phyloP scores from a whole-genome alignment of 2,888 invertebrate genomes.

The Mesochorus sp. region DNA sequence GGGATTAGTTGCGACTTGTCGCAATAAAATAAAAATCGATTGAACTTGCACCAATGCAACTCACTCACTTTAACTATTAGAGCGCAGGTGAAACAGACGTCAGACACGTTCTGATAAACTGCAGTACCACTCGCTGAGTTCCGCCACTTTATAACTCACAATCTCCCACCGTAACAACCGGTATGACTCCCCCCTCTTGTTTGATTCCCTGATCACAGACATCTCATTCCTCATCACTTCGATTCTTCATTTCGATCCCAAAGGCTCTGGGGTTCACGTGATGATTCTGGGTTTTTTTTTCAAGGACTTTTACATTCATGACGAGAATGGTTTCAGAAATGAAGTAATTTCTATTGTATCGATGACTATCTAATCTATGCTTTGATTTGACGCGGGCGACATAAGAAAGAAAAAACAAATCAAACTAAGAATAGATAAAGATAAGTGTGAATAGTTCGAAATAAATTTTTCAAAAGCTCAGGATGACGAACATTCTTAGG shows the following conservation, averaged over 20 bases:
- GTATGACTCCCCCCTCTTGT: constrained; percentile 6
- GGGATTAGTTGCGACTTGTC: background rate
- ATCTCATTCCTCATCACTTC: constrained; percentile 21
- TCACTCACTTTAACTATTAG: constrained; percentile 40
- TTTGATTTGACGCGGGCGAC: no score
- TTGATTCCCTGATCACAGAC: constrained; percentile 34
- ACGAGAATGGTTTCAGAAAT: background rate
- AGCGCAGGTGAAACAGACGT: constrained; percentile 36
- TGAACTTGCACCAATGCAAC: constrained; percentile 9
- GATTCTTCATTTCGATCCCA: background rate
- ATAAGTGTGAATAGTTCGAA: no score
- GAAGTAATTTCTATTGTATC: background rate
- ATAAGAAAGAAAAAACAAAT: no score
- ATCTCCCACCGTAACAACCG: constrained; percentile 77
- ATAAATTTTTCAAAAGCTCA: no score
- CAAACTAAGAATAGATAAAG: no score
- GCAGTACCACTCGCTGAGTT: constrained; percentile 77
- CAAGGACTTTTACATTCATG: background rate
- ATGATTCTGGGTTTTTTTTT: constrained; percentile 38
- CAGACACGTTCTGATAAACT: constrained; percentile 67
- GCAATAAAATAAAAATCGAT: background rate
- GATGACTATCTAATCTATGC: no score
- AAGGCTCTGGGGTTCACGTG: background rate
- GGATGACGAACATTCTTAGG: no score
- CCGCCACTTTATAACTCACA: constrained; percentile 79